Evolutionary conservation across 1,140 invertebrate species (phyloP), one percentile per base, ranked within the genome.

Genomic region (Papilio glaucus): DNA sequence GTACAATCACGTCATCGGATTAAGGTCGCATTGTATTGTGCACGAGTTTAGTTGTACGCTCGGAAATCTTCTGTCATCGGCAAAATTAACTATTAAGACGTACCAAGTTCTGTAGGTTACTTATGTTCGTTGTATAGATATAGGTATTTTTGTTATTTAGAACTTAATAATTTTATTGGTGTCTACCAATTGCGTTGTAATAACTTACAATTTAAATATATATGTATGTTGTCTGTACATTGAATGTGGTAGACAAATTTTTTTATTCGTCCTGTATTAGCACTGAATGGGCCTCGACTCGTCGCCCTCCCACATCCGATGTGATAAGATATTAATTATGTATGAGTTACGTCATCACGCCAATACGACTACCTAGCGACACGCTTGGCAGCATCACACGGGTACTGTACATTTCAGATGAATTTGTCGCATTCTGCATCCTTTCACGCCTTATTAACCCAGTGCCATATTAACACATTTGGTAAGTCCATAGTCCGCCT

Each of bases 291-390:
- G 49, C 9, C 18, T 18, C 21, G 45, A 18, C 45, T 12, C 24
- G 49, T 57, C 29, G 29, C 29, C 49, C 42, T 12, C 49, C 21
- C 49, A 57, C 49, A 57, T 57, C 49, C 9, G 9, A 57, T 24
- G 21, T 21, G 49, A 57, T 57, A 57, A 57, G 49, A 57, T 57
- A 57, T 57, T 5, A 57, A 57, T 57, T 57, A 57, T 57, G 49
- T 26, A 57, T 24, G 21, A 57, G 4, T 57, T 18, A 57, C 49
- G 49, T 57, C 49, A 57, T 57, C 18, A 0, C 24, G 9, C 15
- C 45, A 49, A 18, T 49, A 49, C 15, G 21, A 49, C 45, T 12
- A 49, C 42, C 42, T 49, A 57, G 12, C 49, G 49, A 57, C 49
- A 57, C 49, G 49, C 49, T 57, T 24, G 9, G 49, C 5, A 57